Conservation (phyloP, 2,113 vertebrate species). For the Camelus dromedarius region DNA sequence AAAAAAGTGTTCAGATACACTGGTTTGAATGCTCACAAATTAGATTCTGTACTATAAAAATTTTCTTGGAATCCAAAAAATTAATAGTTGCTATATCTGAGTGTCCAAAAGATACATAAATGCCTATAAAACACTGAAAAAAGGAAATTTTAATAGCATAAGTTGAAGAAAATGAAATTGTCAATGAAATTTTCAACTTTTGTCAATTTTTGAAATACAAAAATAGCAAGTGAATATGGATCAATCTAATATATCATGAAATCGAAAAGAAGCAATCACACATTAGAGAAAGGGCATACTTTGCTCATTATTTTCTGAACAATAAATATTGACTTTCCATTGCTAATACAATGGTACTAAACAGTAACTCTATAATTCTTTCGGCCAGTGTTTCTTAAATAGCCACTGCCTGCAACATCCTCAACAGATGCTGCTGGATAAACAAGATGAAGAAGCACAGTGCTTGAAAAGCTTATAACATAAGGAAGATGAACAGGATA, state of each 20-base stretch:
- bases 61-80: background rate
- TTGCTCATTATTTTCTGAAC: background rate
- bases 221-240: background rate
- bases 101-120: background rate
- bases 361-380: background rate
- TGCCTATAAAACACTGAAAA: background rate
- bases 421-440: background rate
- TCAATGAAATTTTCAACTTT: background rate
- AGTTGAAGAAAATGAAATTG: background rate
- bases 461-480: background rate
- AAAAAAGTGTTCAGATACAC: background rate
- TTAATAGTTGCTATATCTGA: background rate
- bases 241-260: background rate
- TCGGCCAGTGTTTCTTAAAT: background rate
- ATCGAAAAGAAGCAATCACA: background rate
- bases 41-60: slow-evolving; percentile 13
- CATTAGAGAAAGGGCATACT: background rate
- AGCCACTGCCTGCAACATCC: background rate
- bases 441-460: background rate
- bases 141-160: background rate
- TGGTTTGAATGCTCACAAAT: background rate
- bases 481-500: background rate
- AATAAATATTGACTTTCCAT: background rate
- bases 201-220: background rate
- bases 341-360: background rate